These are phyloP conservation scores for Pelmatolapia mariae DNA, from an alignment of 2,113 vertebrate genomes.

Conservation along the genomic window DNA sequence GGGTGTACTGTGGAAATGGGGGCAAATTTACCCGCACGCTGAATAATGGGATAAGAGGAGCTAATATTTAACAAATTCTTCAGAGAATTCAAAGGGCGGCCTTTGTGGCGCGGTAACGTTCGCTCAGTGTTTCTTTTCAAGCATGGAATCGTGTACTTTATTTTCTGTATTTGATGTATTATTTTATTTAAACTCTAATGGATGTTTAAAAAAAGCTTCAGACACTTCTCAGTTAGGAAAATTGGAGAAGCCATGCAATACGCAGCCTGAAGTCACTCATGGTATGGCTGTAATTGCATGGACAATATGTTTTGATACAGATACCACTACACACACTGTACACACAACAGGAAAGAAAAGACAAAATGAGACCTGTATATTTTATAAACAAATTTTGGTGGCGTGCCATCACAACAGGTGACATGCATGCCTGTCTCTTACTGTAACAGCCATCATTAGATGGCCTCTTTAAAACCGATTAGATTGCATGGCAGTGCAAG, in stretches of 20 bases:
- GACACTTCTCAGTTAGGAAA: neutral
- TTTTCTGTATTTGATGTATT: neutral
- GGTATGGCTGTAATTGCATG: constrained; percentile 14
- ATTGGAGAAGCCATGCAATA: neutral
- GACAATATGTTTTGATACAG: constrained; percentile 36
- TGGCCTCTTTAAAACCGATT: neutral
- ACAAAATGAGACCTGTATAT: constrained; percentile 39
- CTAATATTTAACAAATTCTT: constrained; percentile 48
- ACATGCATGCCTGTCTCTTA: neutral
- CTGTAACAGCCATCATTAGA: neutral
- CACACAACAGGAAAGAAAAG: neutral
- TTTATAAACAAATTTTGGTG: constrained; percentile 28
- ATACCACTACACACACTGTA: neutral
- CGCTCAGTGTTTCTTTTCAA: neutral
- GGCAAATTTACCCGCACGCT: constrained; percentile 56
- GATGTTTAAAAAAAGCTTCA: neutral
- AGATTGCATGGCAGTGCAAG: neutral
- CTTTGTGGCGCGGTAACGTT: neutral
- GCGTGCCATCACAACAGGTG: neutral
- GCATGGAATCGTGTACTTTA: neutral
- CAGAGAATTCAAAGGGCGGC: constrained; percentile 26
- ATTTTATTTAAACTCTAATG: neutral
- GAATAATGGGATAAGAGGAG: constrained; percentile 58
- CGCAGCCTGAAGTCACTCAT: neutral
- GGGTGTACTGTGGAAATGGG: constrained; percentile 50